Conservation (phyloP, 2,888 invertebrate species). For the Drosophila conformis region DNA sequence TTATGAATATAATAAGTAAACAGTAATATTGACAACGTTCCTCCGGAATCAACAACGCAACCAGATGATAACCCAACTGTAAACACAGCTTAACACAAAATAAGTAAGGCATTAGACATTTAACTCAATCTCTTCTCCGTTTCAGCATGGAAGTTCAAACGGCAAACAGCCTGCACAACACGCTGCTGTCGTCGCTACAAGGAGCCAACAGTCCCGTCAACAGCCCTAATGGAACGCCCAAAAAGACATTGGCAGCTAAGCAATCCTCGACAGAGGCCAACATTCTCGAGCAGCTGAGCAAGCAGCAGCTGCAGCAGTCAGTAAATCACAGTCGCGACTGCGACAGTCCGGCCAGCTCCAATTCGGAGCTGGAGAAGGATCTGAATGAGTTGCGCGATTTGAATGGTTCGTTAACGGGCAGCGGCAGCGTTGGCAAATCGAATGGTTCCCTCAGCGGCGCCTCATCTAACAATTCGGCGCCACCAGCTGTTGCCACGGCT, state of each 20-base stretch:
- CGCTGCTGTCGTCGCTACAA: slow-evolving; percentile 69
- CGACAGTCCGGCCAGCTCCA: slow-evolving; percentile 88
- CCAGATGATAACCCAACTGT: background rate
- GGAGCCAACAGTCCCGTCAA: slow-evolving; percentile 35
- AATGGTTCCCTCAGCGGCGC: slow-evolving; percentile 81
- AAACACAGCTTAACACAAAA: background rate
- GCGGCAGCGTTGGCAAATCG: slow-evolving; percentile 77
- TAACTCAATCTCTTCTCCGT: background rate
- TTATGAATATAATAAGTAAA: background rate
- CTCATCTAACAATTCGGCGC: slow-evolving; percentile 62
- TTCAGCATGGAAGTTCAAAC: slow-evolving; percentile 83
- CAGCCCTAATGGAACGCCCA: slow-evolving; percentile 48
- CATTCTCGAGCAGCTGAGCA: slow-evolving; percentile 53
- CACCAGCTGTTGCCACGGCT: slow-evolving; percentile 2
- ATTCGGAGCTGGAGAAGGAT: slow-evolving; percentile 88
- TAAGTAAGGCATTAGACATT: background rate
- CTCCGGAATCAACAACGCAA: background rate
- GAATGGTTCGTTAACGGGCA: slow-evolving; percentile 77
- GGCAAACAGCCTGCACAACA: slow-evolving; percentile 77
- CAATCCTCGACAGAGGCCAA: slow-evolving; percentile 49
- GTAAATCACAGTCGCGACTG: slow-evolving; percentile 78
- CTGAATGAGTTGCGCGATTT: slow-evolving; percentile 87
- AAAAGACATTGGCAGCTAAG: slow-evolving; percentile 38
- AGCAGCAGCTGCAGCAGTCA: slow-evolving; percentile 37
- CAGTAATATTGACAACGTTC: background rate